Evolutionary conservation across 2,888 invertebrate species (phyloP), one percentile per base, ranked within the genome.

Genomic region (Villa cingulata): DNA sequence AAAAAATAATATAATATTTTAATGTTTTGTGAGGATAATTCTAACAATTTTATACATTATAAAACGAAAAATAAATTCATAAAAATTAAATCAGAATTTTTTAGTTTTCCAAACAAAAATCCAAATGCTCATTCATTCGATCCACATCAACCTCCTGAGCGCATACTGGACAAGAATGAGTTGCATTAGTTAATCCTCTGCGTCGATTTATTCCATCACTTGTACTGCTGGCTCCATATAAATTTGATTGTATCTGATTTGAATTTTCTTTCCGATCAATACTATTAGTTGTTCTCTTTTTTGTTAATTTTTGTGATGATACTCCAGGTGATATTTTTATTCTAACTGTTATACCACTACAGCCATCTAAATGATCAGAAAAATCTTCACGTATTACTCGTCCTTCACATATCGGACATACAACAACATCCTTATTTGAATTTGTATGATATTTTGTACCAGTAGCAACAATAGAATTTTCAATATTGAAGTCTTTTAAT

Each of bases 371-470:
- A 48, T 69, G 69, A 12, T 64, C 62, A 0, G 56, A 48, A 23
- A 68, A 58, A 14, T 59, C 51, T 3, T 55, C 53, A 7, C 69
- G 64, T 23, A 56, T 59, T 55, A 70, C 56, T 40, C 62, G 63
- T 15, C 59, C 61, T 34, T 65, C 59, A 46, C 69, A 69, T 17
- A 69, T 61, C 1, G 69, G 67, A 46, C 69, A 69, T 0, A 54
- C 57, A 15, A 66, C 60, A 5, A 69, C 68, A 41, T 68, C 70
- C 38, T 62, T 59, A 15, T 53, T 46, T 0, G 57, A 55, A 54
- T 64, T 51, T 9, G 48, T n/a, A 6, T 55, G 38, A 32, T 51
- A 49, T n/a, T 40, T 34, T 1, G 65, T 63, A 7, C 60, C 55
- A 1, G 55, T 52, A 3, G 62, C 58, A 19, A 56, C 47, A 7